Base-by-base conservation (phyloP, 1,140 invertebrate species). In the Sipha flava region DNA sequence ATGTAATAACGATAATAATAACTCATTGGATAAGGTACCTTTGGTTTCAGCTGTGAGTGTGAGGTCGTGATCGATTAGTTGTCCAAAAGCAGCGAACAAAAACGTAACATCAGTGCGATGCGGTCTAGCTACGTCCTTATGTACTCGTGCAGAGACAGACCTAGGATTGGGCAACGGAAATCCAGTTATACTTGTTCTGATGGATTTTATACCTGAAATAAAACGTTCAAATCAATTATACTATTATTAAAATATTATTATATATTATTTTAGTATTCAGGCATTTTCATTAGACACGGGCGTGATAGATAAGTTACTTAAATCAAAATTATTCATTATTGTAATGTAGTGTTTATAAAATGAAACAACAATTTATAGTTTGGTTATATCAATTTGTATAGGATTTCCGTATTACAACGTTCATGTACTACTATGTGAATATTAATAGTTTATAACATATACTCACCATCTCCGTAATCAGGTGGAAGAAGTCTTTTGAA, bases 401-500 rank as follows among this genome's bases (percentile, higher is more conserved):
- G n/a, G n/a, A n/a, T n/a, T n/a, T n/a, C n/a, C n/a, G n/a, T n/a
- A n/a, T n/a, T n/a, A n/a, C n/a, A n/a, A n/a, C n/a, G n/a, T n/a
- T n/a, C n/a, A n/a, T n/a, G n/a, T n/a, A n/a, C n/a, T n/a, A n/a
- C n/a, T n/a, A n/a, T n/a, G 31, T 31, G 18, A 26, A 37, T 9
- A 37, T 21, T 21, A 1, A 18, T 31, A 9, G 21, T 26, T 62
- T 52, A 64, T 31, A 31, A 75, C 18, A 62, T n/a, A 34, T 9
- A 45, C 62, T 81, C 81, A 85, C 86, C 93, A 86, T 97, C 95
- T 26, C 90, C 89, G 86, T 98, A 99, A 64, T 90, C 89, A 0
- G 95, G 88, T 4, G 90, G 88, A 43, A 97, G 82, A 21, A 95
- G 87, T 79, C 96, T 88, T 26, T 94, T 86, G 84, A 97, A 95